Evolutionary conservation across 2,888 invertebrate species (phyloP).

Genomic region (Sphinx pinastri): DNA sequence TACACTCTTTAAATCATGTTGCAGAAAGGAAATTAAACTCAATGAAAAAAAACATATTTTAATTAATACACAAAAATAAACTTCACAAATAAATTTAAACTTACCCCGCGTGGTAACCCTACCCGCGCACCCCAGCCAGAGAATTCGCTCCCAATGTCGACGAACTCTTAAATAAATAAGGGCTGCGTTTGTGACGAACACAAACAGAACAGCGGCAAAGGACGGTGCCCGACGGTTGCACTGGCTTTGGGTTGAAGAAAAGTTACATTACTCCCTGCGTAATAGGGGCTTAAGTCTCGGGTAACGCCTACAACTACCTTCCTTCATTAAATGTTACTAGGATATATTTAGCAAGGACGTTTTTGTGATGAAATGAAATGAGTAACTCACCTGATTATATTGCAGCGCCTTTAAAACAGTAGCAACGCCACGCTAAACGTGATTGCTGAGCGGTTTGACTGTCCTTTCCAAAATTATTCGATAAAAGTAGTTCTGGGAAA

Average conservation of each 20-base stretch:
- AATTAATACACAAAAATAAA: no score
- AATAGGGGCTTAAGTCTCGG: not conserved
- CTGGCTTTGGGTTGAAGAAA: not conserved
- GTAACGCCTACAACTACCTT: not conserved
- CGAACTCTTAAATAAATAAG: slow-evolving; percentile 75
- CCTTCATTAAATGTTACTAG: not conserved
- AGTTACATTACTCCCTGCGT: not conserved
- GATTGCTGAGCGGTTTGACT: no score
- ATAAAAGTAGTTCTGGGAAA: no score
- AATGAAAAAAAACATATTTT: no score
- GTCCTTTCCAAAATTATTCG: no score
- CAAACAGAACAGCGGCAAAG: slow-evolving; percentile 62
- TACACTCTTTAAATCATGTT: no score
- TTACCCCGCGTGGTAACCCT: slow-evolving; percentile 1
- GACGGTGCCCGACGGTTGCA: slow-evolving; percentile 34
- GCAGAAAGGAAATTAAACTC: no score
- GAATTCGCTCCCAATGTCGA: slow-evolving; percentile 57
- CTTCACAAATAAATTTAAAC: no score
- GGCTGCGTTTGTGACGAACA: slow-evolving; percentile 69
- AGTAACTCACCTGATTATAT: no score
- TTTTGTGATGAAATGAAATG: no score
- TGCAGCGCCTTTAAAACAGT: no score
- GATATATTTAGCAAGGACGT: not conserved
- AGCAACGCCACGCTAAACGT: no score
- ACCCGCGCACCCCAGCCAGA: slow-evolving; percentile 36